Percentiles rank a stretch among this genome's conserved stretches.
Conservation (phyloP, 2,797 vertebrate genomes). For the Esox masquinongy region DNA sequence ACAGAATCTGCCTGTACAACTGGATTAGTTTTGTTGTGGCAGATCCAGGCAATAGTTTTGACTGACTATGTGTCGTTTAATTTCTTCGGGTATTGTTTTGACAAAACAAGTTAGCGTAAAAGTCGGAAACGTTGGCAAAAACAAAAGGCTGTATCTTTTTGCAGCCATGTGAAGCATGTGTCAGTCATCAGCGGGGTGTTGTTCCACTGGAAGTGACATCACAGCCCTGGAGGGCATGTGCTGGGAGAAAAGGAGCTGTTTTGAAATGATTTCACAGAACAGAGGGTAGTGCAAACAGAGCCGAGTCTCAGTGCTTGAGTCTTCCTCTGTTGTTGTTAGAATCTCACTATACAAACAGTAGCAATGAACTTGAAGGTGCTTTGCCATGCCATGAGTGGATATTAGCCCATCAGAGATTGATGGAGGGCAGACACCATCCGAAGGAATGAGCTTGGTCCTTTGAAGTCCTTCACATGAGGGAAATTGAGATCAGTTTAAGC, state of each 20-base stretch:
- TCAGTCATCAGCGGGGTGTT: slow-evolving; percentile 78
- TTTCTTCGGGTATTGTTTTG: slow-evolving; percentile 83
- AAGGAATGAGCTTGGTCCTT: slow-evolving; percentile 85
- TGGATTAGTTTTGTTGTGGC: slow-evolving; percentile 75
- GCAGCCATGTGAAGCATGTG: slow-evolving; percentile 73
- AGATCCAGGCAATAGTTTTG: slow-evolving; percentile 75
- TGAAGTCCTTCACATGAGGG: slow-evolving; percentile 92
- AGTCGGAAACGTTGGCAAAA: slow-evolving; percentile 72
- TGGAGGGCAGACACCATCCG: slow-evolving; percentile 86
- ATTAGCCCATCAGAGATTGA: slow-evolving; percentile 88
- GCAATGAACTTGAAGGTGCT: slow-evolving; percentile 72
- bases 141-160: slow-evolving; percentile 62
- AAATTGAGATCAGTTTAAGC: slow-evolving; percentile 97
- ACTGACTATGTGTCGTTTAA: slow-evolving; percentile 78
- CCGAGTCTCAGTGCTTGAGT: slow-evolving; percentile 56
- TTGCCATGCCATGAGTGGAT: slow-evolving; percentile 61
- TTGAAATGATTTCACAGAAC: slow-evolving; percentile 79
- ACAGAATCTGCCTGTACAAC: slow-evolving; percentile 64
- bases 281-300: slow-evolving; percentile 62
- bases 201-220: slow-evolving; percentile 83
- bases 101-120: slow-evolving; percentile 83
- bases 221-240: slow-evolving; percentile 82
- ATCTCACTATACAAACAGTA: slow-evolving; percentile 70
- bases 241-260: slow-evolving; percentile 70
- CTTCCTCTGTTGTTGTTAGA: slow-evolving; percentile 62